These are phyloP conservation scores for Podarcis cretensis DNA, from an alignment of 2,113 vertebrate genomes.

Conservation along the genomic window DNA sequence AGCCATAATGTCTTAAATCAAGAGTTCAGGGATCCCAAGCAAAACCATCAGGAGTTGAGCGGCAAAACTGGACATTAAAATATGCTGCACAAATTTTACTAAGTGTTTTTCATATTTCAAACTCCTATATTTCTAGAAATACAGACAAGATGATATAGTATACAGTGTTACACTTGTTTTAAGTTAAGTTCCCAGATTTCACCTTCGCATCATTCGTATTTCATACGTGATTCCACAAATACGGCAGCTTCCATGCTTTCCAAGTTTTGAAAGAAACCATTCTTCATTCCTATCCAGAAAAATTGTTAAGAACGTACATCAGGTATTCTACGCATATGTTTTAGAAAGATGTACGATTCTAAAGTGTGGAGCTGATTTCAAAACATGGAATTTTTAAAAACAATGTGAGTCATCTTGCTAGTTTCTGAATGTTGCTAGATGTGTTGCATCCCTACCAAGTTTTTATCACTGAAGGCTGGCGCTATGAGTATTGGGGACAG, in stretches of 20 bases:
- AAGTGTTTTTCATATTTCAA: background rate
- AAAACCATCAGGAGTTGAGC: background rate
- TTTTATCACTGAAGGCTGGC: background rate
- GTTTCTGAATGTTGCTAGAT: background rate
- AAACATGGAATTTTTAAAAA: slow-evolving; percentile 53
- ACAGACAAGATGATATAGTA: background rate
- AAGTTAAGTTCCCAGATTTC: background rate
- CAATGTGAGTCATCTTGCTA: slow-evolving; percentile 24
- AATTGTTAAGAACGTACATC: background rate
- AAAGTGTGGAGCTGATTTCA: slow-evolving; percentile 38
- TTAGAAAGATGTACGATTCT: slow-evolving; percentile 47
- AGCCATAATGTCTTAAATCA: slow-evolving; percentile 18
- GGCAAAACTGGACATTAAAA: slow-evolving; percentile 29
- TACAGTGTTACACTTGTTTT: background rate
- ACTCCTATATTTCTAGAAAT: slow-evolving; percentile 31
- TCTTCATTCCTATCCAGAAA: slow-evolving; percentile 28
- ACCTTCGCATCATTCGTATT: background rate
- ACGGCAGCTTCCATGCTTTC: background rate
- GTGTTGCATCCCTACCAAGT: no score
- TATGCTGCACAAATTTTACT: background rate
- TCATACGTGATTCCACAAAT: background rate
- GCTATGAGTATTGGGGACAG: background rate
- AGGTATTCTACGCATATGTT: background rate
- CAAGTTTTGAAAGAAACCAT: background rate
- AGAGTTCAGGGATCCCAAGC: slow-evolving; percentile 4